Evolutionary conservation across 2,797 vertebrate genomes (phyloP), one percentile per base, ranked within the genome.

Genomic region (Aulostomus chinensis): DNA sequence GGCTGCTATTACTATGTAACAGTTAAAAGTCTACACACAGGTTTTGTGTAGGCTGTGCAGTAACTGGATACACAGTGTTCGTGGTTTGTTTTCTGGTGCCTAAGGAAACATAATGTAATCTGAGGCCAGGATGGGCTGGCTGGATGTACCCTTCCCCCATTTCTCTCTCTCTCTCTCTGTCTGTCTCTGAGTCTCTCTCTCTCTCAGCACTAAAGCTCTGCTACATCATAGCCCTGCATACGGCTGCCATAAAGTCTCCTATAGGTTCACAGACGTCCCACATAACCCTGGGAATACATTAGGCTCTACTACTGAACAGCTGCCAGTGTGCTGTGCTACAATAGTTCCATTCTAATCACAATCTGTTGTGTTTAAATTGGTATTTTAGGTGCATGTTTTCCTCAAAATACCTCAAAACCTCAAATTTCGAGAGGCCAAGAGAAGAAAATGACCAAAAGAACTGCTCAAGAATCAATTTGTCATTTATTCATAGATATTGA

Each of bases 71-170:
- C 63, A 26, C 30, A 58, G 59, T 78, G 79, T 83, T 73, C 43
- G 71, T 60, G 72, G 75, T 81, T 79, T 80, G 80, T 83, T 85
- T 90, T 88, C 82, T 89, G 84, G 86, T 88, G 88, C 86, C 85
- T 87, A 89, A 89, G 88, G 87, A 92, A 89, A 90, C 87, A 81
- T 84, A 86, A 83, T 83, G 88, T 86, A 91, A 91, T 81, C 67
- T 72, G 89, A 91, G 82, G 81, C 87, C 71, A 81, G 79, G 75
- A 76, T 62, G 73, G 81, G 55, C 56, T 73, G 66, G 71, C 67
- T 76, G 36, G 33, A 62, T 34, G 38, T 57, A 36, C 78, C 82
- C 81, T 37, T 62, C 73, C 78, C 83, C 79, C 82, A 66, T n/a
- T 56, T 35, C 28, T 12, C 20, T 21, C 7, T 16, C 24, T 14